These are phyloP conservation scores for Glyphotaelius pellucidus DNA, from an alignment of 2,888 invertebrate species.

Conservation along the genomic window DNA sequence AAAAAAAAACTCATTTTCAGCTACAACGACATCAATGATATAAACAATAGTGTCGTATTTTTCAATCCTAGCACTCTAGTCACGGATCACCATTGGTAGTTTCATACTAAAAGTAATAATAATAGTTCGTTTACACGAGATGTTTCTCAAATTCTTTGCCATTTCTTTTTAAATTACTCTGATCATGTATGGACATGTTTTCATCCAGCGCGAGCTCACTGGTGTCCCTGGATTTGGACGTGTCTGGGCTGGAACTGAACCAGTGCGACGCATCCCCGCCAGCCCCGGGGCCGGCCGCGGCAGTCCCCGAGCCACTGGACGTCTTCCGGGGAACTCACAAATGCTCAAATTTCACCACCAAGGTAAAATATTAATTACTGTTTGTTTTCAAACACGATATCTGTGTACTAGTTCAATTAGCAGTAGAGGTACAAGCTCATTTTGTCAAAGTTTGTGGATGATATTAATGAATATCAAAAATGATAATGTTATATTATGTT, in stretches of 20 bases:
- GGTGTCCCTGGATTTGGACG: slow-evolving; percentile 86
- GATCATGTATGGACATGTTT: neutral
- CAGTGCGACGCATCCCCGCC: slow-evolving; percentile 83
- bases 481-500: no score
- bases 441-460: no score
- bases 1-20: no score
- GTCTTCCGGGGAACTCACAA: slow-evolving; percentile 93
- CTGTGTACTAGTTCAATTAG: neutral
- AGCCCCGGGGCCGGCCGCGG: slow-evolving; percentile 68
- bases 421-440: neutral
- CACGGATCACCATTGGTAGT: no score
- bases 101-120: no score
- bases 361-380: slow-evolving; percentile 77
- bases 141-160: no score
- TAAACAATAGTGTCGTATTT: no score
- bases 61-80: no score
- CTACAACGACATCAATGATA: no score
- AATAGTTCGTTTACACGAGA: no score
- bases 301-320: slow-evolving; percentile 68
- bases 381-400: neutral
- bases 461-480: no score
- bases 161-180: no score
- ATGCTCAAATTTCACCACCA: slow-evolving; percentile 89
- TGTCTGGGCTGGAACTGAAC: slow-evolving; percentile 88
- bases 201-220: slow-evolving; percentile 70